A percentile compares a stretch with the other conserved stretches of the same genome.
phyloP scores from a whole-genome alignment of 2,888 invertebrate genomes.

The Netelia fuscicornis region DNA sequence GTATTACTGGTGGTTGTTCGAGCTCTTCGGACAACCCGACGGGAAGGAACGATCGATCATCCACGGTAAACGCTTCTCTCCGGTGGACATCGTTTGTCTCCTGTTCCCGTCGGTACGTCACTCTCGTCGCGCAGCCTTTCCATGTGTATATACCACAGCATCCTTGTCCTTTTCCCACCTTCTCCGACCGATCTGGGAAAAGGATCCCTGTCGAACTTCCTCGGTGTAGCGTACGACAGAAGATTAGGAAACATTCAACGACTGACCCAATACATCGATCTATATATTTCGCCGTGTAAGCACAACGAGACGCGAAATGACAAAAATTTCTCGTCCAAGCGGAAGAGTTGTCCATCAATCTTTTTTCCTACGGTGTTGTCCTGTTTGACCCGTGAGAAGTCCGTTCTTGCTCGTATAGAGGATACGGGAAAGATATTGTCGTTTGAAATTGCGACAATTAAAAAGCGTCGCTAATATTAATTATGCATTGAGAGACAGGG shows the following conservation, averaged over 20 bases:
- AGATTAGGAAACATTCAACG: neutral
- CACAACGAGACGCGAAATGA: neutral
- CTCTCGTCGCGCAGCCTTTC: conserved; percentile 40
- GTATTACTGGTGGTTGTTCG: neutral
- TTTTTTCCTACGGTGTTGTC: neutral
- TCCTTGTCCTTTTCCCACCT: neutral
- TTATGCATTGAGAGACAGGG: too few species aligned
- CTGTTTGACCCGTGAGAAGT: too few species aligned
- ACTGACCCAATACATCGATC: neutral
- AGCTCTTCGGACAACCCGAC: conserved; percentile 12
- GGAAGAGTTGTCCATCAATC: neutral
- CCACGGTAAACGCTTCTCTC: conserved; percentile 43
- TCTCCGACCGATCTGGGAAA: neutral
- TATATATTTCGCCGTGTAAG: neutral
- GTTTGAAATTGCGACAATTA: too few species aligned
- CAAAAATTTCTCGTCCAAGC: neutral
- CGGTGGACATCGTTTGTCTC: conserved; percentile 69
- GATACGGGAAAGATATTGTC: too few species aligned
- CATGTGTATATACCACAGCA: neutral
- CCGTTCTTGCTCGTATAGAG: too few species aligned
- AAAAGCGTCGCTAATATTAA: too few species aligned
- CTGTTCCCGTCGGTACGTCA: conserved; percentile 61
- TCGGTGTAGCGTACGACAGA: neutral
- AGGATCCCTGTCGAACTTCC: neutral
- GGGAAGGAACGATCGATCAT: conserved; percentile 55